Evolutionary conservation across 2,113 vertebrate species (phyloP), one percentile per base, ranked within the genome.

Genomic region (Psettodes erumei): DNA sequence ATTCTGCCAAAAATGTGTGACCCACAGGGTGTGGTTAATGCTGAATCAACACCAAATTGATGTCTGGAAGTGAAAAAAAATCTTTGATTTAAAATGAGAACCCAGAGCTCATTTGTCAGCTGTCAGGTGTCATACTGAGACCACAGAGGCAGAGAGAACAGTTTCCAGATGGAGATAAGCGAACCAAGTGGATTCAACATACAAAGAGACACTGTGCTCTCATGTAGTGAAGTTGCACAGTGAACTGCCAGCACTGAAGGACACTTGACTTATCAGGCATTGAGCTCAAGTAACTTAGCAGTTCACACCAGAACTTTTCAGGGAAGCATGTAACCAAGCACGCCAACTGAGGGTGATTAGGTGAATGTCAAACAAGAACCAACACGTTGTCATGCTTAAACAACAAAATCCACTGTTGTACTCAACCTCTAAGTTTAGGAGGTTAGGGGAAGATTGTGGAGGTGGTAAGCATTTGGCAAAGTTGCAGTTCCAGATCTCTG

Each of bases 51-150:
- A 54, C 4, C 25, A n/a, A 45, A 38, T 5, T 8, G 8, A 42
- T 3, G 1, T 11, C 10, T 1, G 33, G 13, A 45, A 37, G 32
- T 45, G 35, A 30, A 61, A 60, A n/a, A 33, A 35, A 32, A 13
- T 54, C 9, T 40, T 16, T 55, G 32, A 54, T 23, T 68, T 62
- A 47, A 47, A 73, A 62, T 55, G 25, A 62, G 40, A 32, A 40
- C 55, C 10, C 3, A 16, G 35, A 28, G 3, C 53, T 33, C 45
- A 76, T 65, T 13, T 55, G 54, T 54, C 67, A 67, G 38, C 72
- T 71, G 50, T 19, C 50, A 56, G 59, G 21, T 42, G 42, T 50
- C 8, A n/a, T 33, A 7, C 6, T 28, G 11, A 69, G 50, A 45
- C 43, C 68, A 37, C 16, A 21, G n/a, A 54, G 6, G 19, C 3